These are phyloP conservation scores for Argyrosomus regius DNA, from an alignment of 2,797 vertebrate species.

Conservation along the genomic window DNA sequence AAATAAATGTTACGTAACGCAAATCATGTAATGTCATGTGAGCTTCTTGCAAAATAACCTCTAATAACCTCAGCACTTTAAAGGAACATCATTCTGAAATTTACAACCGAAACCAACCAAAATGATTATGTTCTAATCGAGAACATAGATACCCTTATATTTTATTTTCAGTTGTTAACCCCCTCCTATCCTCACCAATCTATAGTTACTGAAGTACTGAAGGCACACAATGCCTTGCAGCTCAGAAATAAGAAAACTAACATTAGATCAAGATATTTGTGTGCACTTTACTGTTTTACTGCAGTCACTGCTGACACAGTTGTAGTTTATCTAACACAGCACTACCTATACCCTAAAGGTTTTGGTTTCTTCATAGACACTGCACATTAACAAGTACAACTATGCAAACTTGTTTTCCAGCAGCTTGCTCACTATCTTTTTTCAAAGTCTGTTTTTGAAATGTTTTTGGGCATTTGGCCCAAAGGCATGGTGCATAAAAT, in stretches of 20 bases:
- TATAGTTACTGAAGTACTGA: neutral
- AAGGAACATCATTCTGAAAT: neutral
- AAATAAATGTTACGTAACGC: neutral
- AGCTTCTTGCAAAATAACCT: neutral
- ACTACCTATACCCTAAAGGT: neutral
- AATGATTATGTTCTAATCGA: neutral
- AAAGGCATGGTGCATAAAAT: no score
- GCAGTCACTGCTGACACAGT: neutral
- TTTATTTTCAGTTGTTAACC: neutral
- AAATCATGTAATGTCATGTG: neutral
- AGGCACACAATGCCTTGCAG: neutral
- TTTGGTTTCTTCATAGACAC: neutral
- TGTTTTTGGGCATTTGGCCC: no score
- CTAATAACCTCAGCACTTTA: neutral
- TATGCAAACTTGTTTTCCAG: slow-evolving; percentile 8
- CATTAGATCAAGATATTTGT: neutral
- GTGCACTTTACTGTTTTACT: neutral
- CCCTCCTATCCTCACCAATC: neutral
- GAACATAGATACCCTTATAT: no score
- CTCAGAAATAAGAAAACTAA: neutral
- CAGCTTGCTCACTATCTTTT: neutral
- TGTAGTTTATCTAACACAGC: no score
- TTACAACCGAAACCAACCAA: neutral
- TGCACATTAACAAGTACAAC: neutral
- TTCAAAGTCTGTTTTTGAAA: no score